Evolutionary conservation across 2,888 invertebrate genomes (phyloP).

Genomic region (Andrena bucephala): DNA sequence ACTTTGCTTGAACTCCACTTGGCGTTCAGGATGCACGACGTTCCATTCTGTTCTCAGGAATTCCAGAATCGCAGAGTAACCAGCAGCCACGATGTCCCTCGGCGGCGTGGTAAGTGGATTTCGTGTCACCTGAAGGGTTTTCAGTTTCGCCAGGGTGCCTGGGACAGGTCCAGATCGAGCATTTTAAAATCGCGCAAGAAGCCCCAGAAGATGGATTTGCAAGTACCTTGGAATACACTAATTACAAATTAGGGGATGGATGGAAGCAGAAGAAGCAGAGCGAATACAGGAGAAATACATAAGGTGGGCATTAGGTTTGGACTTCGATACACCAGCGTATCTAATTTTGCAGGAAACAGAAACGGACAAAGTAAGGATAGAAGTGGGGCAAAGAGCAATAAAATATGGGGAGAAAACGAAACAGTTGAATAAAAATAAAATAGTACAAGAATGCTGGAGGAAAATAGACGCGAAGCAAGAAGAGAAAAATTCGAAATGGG

Average conservation of each 20-base stretch:
- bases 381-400: too few relatives aligned
- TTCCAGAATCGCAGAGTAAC: constrained; percentile 85
- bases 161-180: constrained; percentile 12
- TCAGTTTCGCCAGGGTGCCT: constrained; percentile 87
- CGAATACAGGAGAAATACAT: background rate
- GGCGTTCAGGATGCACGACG: constrained; percentile 77
- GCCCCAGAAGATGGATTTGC: background rate
- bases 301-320: background rate
- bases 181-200: background rate
- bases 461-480: too few relatives aligned
- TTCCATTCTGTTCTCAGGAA: constrained; percentile 84
- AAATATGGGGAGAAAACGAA: too few relatives aligned
- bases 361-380: too few relatives aligned
- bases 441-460: too few relatives aligned
- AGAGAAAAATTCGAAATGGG: too few relatives aligned
- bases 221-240: too few relatives aligned
- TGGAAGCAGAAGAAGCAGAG: background rate
- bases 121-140: constrained; percentile 87
- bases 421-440: too few relatives aligned
- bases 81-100: constrained; percentile 86
- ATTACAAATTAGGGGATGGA: too few relatives aligned
- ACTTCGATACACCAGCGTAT: too few relatives aligned
- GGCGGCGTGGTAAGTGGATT: constrained; percentile 89
- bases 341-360: too few relatives aligned
- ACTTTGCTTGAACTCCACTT: constrained; percentile 46